Evolutionary conservation across 2,888 invertebrate genomes (phyloP).

Genomic region (Drosophila sordidapex): DNA sequence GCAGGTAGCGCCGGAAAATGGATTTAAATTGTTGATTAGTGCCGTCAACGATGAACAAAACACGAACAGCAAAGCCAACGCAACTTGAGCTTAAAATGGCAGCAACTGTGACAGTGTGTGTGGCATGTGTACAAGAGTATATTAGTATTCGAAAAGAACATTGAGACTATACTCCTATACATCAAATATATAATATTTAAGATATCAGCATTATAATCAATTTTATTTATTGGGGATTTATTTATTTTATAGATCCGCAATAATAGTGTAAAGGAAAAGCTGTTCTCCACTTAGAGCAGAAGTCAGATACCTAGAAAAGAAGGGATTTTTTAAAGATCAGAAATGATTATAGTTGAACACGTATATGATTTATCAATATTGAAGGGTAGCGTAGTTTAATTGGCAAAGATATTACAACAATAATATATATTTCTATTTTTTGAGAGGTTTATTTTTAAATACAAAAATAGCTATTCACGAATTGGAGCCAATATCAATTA

Average conservation of each 20-base stretch:
- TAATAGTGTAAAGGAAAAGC: not conserved
- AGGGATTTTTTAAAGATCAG: not conserved
- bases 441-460: too few relatives aligned
- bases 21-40: constrained; percentile 81
- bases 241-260: not conserved
- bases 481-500: too few relatives aligned
- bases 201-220: not conserved
- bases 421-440: too few relatives aligned
- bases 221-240: not conserved
- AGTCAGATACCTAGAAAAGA: not conserved
- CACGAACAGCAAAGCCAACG: constrained; percentile 17
- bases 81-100: constrained; percentile 32
- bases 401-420: too few relatives aligned
- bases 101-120: constrained; percentile 31
- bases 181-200: not conserved
- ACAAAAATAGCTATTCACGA: not conserved
- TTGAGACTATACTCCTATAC: not conserved
- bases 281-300: not conserved
- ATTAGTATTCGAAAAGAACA: not conserved
- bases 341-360: not conserved
- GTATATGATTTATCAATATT: not conserved
- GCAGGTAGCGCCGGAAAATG: constrained; percentile 65
- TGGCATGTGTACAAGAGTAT: not conserved
- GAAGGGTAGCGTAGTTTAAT: not conserved
- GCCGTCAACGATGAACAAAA: constrained; percentile 55